Evolutionary conservation across 2,797 vertebrate species (phyloP).

Genomic region (Lacerta agilis): DNA sequence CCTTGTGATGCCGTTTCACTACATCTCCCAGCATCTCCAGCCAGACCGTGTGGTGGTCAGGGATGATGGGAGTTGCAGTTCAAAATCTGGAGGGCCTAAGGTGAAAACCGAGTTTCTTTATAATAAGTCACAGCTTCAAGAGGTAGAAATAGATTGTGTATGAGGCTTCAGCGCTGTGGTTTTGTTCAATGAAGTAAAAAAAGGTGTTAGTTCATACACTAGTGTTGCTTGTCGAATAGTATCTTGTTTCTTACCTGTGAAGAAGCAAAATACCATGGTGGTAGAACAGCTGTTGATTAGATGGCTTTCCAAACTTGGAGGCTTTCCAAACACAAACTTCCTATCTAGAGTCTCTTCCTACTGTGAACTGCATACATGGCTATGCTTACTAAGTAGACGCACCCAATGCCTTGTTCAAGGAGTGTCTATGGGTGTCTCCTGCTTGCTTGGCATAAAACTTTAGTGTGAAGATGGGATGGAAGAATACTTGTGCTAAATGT

Average conservation of each 20-base stretch:
- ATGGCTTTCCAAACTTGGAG: background rate
- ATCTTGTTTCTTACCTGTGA: background rate
- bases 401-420: background rate
- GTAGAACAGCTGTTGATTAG: background rate
- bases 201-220: background rate
- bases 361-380: background rate
- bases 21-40: too few relatives aligned
- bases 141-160: background rate
- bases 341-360: background rate
- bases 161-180: background rate
- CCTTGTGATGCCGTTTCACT: too few relatives aligned
- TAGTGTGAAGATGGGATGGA: background rate
- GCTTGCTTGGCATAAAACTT: background rate
- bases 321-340: background rate
- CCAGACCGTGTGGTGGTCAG: too few relatives aligned
- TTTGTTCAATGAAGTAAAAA: background rate
- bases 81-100: background rate
- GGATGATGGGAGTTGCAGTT: too few relatives aligned
- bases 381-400: background rate
- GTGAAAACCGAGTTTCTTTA: background rate
- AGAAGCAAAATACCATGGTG: background rate
- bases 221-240: background rate
- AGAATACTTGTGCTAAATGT: background rate
- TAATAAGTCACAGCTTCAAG: background rate
- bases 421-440: background rate